Base-by-base conservation (phyloP, 2,797 vertebrate genomes). In the Pristis pectinata region DNA sequence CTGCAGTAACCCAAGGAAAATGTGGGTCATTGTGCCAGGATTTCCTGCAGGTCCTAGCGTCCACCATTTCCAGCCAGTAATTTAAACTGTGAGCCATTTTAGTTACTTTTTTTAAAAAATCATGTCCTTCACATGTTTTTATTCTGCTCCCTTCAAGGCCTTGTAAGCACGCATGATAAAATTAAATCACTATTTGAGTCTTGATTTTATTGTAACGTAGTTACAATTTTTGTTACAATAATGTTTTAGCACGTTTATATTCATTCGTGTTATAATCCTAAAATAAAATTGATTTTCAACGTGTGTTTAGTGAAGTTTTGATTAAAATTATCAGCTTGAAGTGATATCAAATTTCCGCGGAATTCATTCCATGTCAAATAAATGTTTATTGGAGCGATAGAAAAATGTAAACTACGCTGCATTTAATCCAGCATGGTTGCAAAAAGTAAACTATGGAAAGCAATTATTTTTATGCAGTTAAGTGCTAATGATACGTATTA, bases 1-100 rank as follows among this genome's bases (percentile, higher is more conserved):
- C 95, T 72, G 17, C 22, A 95, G 95, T 95, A 95, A 95, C 79
- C 95, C 49, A n/a, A 22, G 53, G 94, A 37, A 82, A 79, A 95
- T 77, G 41, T 94, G 91, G 93, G 95, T 95, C 95, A 95, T 95
- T 64, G 49, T 85, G 24, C 64, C 92, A 94, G 72, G 67, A 94
- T 53, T 76, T 94, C 72, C 41, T 2, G 70, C 64, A 70, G 91
- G 61, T 70, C 92, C 70, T 49, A 74, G 64, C 11, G 70, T 64
- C n/a, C 89, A 37, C n/a, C 9, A 37, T 13, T 44, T 61, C 44
- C 22, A 15, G 15, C 22, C 79, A 13, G 34, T 6, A 7, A 2
- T 41, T 67, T 67, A 41, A 64, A 19, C 2, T 27, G n/a, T 17
- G 24, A 67, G 6, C 34, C 17, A 15, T 37, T 64, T 9, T 64